These are phyloP conservation scores for Oikopleura dioica DNA, from an alignment of 23 tunicate species.

Conservation along the genomic window DNA sequence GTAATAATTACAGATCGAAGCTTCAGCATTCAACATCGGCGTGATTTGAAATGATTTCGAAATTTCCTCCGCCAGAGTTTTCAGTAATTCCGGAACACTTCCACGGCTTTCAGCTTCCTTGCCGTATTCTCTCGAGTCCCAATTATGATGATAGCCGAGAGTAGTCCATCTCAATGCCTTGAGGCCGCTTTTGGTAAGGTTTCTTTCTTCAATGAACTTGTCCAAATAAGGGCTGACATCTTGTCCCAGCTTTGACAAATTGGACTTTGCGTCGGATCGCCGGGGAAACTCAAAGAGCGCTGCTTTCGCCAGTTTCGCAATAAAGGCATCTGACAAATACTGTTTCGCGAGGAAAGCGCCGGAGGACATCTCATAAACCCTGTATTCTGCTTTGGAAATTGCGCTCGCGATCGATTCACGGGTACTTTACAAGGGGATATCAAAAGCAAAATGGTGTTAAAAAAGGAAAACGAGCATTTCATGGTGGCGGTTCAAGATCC, in stretches of 20 bases:
- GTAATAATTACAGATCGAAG: constrained; percentile 63
- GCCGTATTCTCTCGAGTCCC: constrained; percentile 56
- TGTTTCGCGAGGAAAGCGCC: no score
- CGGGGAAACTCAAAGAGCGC: neutral
- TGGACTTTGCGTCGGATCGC: neutral
- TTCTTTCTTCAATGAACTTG: neutral
- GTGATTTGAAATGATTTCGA: neutral
- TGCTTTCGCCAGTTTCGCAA: neutral
- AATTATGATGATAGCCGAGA: constrained; percentile 74
- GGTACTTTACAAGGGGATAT: no score
- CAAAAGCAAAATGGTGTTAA: no score
- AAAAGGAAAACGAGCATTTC: no score
- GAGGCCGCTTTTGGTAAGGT: neutral
- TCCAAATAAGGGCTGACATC: neutral
- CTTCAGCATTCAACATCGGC: constrained; percentile 16
- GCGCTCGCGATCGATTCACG: no score
- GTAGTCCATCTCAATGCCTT: constrained; percentile 74
- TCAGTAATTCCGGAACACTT: constrained; percentile 18
- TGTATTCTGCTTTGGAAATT: no score
- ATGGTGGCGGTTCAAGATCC: no score
- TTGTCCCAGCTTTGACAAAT: neutral
- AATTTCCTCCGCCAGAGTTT: constrained; percentile 17
- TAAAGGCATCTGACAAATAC: neutral
- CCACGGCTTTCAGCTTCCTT: constrained; percentile 22
- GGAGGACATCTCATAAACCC: no score